Evolutionary conservation across 2,888 invertebrate species (phyloP), one percentile per base, ranked within the genome.

Genomic region (Drosophila picticornis): DNA sequence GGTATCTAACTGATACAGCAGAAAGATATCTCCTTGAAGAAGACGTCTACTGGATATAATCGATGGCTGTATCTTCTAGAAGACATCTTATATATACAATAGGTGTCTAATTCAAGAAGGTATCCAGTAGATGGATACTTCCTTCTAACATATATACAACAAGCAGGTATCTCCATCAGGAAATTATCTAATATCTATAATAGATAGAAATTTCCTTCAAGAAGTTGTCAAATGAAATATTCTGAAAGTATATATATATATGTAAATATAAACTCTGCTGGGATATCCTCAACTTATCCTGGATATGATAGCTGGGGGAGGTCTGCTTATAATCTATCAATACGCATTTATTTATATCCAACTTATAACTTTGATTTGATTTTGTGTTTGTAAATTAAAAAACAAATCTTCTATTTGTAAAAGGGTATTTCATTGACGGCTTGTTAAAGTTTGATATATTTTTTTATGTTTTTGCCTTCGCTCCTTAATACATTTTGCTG

Each of bases 401-500:
- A 2, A 22, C 11, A 43, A n/a, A 29, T 38, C 0, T 5, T 22
- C 22, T 5, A 22, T 22, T 11, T 11, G 34, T 5, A 22, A 22
- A 11, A 53, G 53, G 4, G 53, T 48, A 58, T 78, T 58, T 22
- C 6, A 22, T 29, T 36, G 22, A 38, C 40, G 48, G n/a, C 63
- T 59, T 27, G 19, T 10, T 50, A 27, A 19, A 10, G 5, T 2
- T 50, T 1, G 19, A 13, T 27, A 10, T 10, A 10, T 19, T 50
- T 27, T 27, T 48, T 19, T 27, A 50, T 50, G 27, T 27, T 50
- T 50, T 50, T n/a, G 25, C 34, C 16, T 16, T 34, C 11, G 27
- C 64, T 48, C 79, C 52, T 74, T 29, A 53, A 31, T 57, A 43
- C 31, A 11, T 68, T 69, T 67, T 70, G 79, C 79, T 79, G 79